Evolutionary conservation across 2,888 invertebrate species (phyloP).

Genomic region (Spodoptera exigua): DNA sequence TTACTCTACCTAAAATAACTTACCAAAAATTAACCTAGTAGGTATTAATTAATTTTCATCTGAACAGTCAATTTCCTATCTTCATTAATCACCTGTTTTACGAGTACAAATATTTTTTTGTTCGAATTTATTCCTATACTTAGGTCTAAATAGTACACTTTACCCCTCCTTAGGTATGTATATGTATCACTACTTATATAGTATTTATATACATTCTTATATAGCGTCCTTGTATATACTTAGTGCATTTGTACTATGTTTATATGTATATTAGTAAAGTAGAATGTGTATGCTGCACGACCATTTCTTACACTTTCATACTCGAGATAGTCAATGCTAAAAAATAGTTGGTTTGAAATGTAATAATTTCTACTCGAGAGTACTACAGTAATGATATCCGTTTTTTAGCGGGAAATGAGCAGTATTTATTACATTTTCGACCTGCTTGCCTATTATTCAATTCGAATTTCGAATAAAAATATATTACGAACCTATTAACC

Average conservation of each 20-base stretch:
- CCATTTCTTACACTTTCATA: conserved; percentile 29
- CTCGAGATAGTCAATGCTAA: conserved; percentile 14
- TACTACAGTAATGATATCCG: too few species aligned
- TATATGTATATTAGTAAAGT: conserved; percentile 47
- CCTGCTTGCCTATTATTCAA: background rate
- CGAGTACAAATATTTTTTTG: conserved; percentile 68
- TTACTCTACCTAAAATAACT: too few species aligned
- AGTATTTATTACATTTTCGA: conserved; percentile 14
- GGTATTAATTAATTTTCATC: conserved; percentile 30
- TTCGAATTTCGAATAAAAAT: conserved; percentile 9
- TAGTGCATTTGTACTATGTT: conserved; percentile 67
- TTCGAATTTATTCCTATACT: conserved; percentile 32
- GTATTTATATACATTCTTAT: conserved; percentile 32
- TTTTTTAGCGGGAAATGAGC: background rate
- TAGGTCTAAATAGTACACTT: conserved; percentile 27
- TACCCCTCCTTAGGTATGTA: conserved; percentile 26
- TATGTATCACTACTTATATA: conserved; percentile 24
- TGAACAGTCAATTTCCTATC: conserved; percentile 31
- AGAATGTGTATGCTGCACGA: conserved; percentile 51
- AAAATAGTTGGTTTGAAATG: too few species aligned
- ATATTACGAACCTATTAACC: background rate
- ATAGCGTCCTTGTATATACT: conserved; percentile 64
- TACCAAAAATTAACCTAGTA: too few species aligned
- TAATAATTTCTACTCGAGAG: too few species aligned
- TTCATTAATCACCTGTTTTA: conserved; percentile 64